Conservation (phyloP, 2,113 vertebrate genomes). For the Lontra canadensis region DNA sequence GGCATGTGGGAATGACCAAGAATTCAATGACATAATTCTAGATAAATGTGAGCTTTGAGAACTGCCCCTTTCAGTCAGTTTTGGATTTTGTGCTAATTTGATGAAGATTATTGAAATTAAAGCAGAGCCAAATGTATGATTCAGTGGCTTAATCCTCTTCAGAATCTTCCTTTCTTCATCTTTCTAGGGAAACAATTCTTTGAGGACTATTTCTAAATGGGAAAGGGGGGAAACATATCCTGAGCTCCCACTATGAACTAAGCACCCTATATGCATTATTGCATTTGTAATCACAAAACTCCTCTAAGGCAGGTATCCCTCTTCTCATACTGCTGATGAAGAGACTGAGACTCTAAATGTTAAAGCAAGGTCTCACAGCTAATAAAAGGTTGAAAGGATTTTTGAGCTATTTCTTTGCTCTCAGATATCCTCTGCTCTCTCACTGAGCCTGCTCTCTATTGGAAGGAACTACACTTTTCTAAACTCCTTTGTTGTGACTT, state of each 20-base stretch:
- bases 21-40: conserved; percentile 19
- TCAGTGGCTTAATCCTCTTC: neutral
- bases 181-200: neutral
- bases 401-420: neutral
- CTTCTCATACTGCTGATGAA: neutral
- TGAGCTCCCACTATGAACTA: neutral
- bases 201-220: neutral
- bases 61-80: neutral
- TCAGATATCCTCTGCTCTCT: neutral
- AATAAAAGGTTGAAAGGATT: neutral
- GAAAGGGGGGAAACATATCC: neutral
- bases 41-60: neutral
- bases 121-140: neutral
- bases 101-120: conserved; percentile 7
- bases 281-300: neutral
- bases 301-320: neutral
- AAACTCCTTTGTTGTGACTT: neutral
- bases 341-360: neutral
- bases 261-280: neutral
- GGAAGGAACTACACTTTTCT: neutral
- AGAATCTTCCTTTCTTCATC: neutral
- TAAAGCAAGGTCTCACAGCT: neutral
- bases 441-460: neutral
- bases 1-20: neutral
- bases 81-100: neutral